These are phyloP conservation scores for Alosa sapidissima DNA, from an alignment of 2,797 vertebrate genomes.

Conservation along the genomic window DNA sequence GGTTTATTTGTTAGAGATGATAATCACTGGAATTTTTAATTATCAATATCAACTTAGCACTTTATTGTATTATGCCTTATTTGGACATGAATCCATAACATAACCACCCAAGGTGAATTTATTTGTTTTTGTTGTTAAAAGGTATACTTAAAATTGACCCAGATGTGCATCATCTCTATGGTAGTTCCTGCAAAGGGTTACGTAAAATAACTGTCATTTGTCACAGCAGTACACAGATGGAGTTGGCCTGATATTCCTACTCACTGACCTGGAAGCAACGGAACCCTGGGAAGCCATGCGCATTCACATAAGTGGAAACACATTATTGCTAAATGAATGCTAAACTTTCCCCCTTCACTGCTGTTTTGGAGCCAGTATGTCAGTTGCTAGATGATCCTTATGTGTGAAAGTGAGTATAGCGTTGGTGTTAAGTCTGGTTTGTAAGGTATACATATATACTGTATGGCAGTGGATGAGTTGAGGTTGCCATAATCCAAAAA, in stretches of 20 bases:
- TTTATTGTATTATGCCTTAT: neutral
- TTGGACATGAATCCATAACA: neutral
- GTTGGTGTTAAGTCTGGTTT: neutral
- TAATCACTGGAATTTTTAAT: neutral
- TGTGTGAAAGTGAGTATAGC: neutral
- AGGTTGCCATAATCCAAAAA: neutral
- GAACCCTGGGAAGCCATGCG: constrained; percentile 20
- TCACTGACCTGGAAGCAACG: constrained; percentile 67
- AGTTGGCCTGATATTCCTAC: constrained; percentile 49
- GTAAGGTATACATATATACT: neutral
- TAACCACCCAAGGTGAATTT: neutral
- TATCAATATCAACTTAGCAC: neutral
- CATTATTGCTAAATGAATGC: neutral
- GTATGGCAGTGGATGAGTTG: neutral
- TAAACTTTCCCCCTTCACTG: neutral
- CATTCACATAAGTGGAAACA: neutral
- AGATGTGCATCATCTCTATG: constrained; percentile 42
- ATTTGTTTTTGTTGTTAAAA: constrained; percentile 49
- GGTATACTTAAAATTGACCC: constrained; percentile 40
- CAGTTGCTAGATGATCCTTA: neutral
- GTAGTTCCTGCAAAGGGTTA: neutral
- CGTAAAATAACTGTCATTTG: constrained; percentile 45
- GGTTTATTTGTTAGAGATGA: neutral
- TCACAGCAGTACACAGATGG: constrained; percentile 21
- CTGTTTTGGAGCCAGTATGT: neutral